phyloP scores from a whole-genome alignment of 2,888 invertebrate species.

The Hydropsyche betteni region DNA sequence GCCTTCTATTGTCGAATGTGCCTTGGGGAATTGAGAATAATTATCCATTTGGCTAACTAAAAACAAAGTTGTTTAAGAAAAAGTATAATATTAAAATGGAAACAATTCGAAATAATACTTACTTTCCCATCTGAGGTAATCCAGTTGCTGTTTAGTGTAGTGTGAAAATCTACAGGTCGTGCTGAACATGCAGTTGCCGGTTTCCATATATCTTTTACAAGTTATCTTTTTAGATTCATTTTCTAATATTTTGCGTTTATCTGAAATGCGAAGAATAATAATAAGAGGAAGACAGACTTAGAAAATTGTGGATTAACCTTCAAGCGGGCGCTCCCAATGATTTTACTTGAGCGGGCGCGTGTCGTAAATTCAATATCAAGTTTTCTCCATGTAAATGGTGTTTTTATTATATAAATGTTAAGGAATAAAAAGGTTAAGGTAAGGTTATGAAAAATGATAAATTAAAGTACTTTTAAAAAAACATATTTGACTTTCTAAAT shows the following conservation, averaged over 20 bases:
- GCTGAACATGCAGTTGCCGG: constrained; percentile 73
- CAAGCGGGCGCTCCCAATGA: too few species aligned
- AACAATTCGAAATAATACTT: constrained; percentile 42
- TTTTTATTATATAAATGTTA: too few species aligned
- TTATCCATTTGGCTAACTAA: constrained; percentile 20
- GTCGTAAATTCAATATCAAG: too few species aligned
- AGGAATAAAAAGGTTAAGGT: too few species aligned
- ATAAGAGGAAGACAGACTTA: not conserved
- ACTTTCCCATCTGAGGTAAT: constrained; percentile 60
- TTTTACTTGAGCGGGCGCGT: too few species aligned
- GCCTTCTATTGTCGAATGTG: constrained; percentile 53
- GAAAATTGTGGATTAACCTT: not conserved
- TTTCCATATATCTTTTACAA: constrained; percentile 67
- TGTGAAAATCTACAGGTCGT: constrained; percentile 74
- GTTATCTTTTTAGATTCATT: constrained; percentile 73
- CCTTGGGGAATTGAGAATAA: constrained; percentile 41
- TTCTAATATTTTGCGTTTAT: constrained; percentile 69
- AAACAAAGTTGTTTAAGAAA: constrained; percentile 3
- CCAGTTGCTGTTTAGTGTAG: constrained; percentile 69
- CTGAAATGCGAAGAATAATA: constrained; percentile 59
- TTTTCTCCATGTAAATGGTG: too few species aligned
- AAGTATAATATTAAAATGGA: too few species aligned
- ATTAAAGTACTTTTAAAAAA: too few species aligned
- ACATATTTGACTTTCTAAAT: too few species aligned
- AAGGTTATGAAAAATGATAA: too few species aligned